phyloP scores from a whole-genome alignment of 2,888 invertebrate species.

The Ophonus ardosiacus region DNA sequence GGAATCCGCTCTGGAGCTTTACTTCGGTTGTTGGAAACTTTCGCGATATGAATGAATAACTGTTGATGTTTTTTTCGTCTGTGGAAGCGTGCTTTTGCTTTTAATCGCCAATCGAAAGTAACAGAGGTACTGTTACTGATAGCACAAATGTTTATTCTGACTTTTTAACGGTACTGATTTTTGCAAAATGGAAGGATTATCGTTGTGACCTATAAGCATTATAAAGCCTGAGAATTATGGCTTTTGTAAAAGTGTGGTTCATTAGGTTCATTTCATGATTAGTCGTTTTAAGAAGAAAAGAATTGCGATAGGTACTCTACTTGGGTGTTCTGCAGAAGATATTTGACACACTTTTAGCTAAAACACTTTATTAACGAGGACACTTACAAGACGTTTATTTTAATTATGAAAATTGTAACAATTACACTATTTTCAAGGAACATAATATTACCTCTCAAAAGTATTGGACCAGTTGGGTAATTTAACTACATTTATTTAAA shows the following conservation, averaged over 20 bases:
- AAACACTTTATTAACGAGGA: neutral
- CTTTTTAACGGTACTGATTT: slow-evolving; percentile 19
- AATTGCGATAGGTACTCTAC: neutral
- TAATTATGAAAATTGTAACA: neutral
- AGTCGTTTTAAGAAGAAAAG: neutral
- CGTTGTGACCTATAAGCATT: slow-evolving; percentile 41
- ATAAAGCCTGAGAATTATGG: slow-evolving; percentile 18
- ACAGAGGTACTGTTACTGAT: slow-evolving; percentile 25
- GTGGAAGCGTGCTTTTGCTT: slow-evolving; percentile 35
- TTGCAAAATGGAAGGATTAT: neutral
- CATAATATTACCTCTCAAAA: too few species aligned
- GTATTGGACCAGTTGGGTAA: too few species aligned
- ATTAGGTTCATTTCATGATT: neutral
- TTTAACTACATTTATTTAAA: too few species aligned
- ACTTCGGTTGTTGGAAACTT: slow-evolving; percentile 23
- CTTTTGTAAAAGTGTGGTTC: neutral
- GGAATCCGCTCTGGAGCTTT: neutral
- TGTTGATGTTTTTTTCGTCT: slow-evolving; percentile 24
- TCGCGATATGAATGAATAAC: slow-evolving; percentile 43
- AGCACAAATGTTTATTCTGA: slow-evolving; percentile 25
- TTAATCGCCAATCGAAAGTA: slow-evolving; percentile 45
- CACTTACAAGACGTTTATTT: neutral
- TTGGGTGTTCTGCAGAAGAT: neutral
- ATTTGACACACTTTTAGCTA: neutral
- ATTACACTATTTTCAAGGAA: neutral